Conservation (phyloP, 2,888 invertebrate genomes). For the Anorthoa munda region DNA sequence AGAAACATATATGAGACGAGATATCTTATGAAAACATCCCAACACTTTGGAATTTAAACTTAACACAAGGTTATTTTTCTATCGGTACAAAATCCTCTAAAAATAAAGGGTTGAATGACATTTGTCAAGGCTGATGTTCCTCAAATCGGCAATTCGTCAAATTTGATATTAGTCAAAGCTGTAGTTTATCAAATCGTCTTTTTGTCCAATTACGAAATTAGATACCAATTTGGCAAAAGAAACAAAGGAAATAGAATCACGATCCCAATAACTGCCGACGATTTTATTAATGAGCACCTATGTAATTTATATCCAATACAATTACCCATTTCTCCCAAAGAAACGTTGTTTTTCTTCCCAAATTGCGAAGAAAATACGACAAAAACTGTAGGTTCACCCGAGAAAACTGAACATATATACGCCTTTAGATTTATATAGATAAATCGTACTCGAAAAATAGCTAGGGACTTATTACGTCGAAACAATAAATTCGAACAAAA, state of each 20-base stretch:
- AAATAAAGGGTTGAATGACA: too few species aligned
- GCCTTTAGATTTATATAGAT: constrained; percentile 49
- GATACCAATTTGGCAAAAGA: background rate
- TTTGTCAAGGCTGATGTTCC: too few species aligned
- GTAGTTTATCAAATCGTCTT: too few species aligned
- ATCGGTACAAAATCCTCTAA: background rate
- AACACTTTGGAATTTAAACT: too few species aligned
- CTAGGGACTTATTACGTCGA: constrained; percentile 47
- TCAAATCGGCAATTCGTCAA: too few species aligned
- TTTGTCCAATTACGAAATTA: too few species aligned
- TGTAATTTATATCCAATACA: constrained; percentile 43
- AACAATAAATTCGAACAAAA: constrained; percentile 55
- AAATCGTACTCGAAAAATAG: constrained; percentile 45
- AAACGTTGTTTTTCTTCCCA: constrained; percentile 31
- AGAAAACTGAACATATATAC: constrained; percentile 43
- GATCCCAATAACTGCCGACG: background rate
- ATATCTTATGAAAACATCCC: constrained; percentile 1
- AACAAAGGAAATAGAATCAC: constrained; percentile 25
- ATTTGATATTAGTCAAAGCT: too few species aligned
- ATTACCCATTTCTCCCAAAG: constrained; percentile 19
- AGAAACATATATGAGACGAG: constrained; percentile 22
- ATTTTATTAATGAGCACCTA: constrained; percentile 38
- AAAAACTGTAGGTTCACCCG: constrained; percentile 20
- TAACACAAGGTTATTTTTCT: background rate
- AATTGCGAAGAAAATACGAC: constrained; percentile 29